Base-by-base conservation (phyloP, 2,113 vertebrate genomes). In the Urocynchramus pylzowi region DNA sequence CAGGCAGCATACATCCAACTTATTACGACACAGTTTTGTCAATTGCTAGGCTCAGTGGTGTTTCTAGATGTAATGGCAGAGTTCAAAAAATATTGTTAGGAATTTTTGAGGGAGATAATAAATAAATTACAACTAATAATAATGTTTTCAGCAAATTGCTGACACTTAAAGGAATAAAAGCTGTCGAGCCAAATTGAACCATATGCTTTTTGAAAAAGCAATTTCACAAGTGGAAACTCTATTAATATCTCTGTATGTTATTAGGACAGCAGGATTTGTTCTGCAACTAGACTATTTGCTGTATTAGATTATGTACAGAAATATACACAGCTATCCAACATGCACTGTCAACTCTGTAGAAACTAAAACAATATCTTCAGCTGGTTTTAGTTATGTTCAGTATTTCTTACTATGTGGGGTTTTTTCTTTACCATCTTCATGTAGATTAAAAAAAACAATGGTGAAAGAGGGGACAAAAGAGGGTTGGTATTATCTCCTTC, bases 111-210 rank as follows among this genome's bases (percentile, higher is more conserved):
- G 52, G 39, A 75, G 68, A 50, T 88, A 91, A 96, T 97, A 94
- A 95, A 84, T 95, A 77, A 91, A 95, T 93, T 92, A 94, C 85
- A 95, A 87, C 60, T 86, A 96, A 89, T 94, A 92, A 92, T 76
- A 93, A 91, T 88, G 85, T 91, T 96, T 94, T 91, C 42, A 94
- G 30, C 53, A 91, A 96, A 94, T 93, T 94, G 63, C 47, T 94
- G 75, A 85, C 84, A 93, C 74, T 93, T 94, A 73, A 69, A 94
- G n/a, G 87, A 94, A 90, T 73, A 88, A 93, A 96, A 97, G 64
- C 54, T 88, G 82, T 68, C 7, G 31, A 86, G 54, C 24, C 75
- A 93, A 77, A 87, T 44, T 85, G 87, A 93, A 88, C 78, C 63
- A 65, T 73, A 85, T 54, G 57, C 42, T 79, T 91, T 93, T 76